phyloP scores from a whole-genome alignment of 2,113 vertebrate species.

The Propithecus coquereli region DNA sequence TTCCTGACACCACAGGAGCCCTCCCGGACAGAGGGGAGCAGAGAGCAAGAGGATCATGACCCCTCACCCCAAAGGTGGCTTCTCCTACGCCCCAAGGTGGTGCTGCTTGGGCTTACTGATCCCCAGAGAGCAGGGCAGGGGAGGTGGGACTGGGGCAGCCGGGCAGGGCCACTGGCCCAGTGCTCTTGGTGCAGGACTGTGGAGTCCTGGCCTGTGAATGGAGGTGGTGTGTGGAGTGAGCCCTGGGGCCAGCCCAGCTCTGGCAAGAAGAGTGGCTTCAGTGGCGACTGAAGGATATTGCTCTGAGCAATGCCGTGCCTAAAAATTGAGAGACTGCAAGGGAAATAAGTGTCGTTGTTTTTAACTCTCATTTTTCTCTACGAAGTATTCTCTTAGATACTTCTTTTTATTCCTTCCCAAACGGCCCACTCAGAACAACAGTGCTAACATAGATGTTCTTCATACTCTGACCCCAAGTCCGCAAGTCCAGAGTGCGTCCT shows the following conservation, averaged over 20 bases:
- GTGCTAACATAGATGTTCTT: background rate
- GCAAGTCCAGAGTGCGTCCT: too few species aligned
- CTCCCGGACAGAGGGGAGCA: background rate
- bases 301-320: background rate
- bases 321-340: background rate
- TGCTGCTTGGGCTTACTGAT: background rate
- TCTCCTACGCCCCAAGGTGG: background rate
- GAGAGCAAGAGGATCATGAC: background rate
- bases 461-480: background rate
- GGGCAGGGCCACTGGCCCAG: too few species aligned
- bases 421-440: background rate
- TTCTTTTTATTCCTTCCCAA: background rate
- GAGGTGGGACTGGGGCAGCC: background rate
- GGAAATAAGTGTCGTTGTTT: background rate
- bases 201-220: background rate
- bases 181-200: background rate
- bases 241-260: rapidly evolving
- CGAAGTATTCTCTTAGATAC: background rate
- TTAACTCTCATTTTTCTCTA: background rate
- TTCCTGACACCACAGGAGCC: background rate
- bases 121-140: background rate
- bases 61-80: background rate
- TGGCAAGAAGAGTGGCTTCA: background rate
- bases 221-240: background rate
- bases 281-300: background rate